These are phyloP conservation scores for Pseudochaenichthys georgianus DNA, from an alignment of 2,797 vertebrate species.

Conservation along the genomic window DNA sequence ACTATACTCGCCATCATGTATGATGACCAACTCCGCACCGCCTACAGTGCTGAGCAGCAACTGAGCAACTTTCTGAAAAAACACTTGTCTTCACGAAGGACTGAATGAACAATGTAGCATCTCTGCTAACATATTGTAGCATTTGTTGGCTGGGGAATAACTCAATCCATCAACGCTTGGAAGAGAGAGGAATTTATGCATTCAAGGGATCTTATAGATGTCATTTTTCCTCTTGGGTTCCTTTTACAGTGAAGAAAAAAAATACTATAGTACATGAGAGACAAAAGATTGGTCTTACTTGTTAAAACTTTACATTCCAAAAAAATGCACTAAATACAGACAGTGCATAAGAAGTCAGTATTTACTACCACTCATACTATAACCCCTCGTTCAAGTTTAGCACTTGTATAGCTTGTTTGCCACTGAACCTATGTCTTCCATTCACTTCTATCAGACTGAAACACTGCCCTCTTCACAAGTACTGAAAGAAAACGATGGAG, in stretches of 20 bases:
- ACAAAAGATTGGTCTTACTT: conserved; percentile 69
- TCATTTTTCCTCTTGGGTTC: conserved; percentile 76
- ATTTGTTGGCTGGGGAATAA: conserved; percentile 86
- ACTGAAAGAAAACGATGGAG: conserved; percentile 55
- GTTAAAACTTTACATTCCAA: conserved; percentile 46
- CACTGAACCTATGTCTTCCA: conserved; percentile 85
- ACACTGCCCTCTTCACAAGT: conserved; percentile 70
- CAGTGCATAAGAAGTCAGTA: conserved; percentile 30
- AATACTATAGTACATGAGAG: conserved; percentile 73
- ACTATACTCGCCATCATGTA: conserved; percentile 65
- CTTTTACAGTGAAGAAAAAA: conserved; percentile 59
- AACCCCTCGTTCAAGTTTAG: conserved; percentile 54
- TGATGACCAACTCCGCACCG: conserved; percentile 65
- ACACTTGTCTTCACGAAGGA: conserved; percentile 73
- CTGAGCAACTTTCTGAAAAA: conserved; percentile 63
- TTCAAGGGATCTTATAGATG: conserved; percentile 79
- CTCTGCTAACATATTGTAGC: conserved; percentile 89
- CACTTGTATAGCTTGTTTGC: conserved; percentile 65
- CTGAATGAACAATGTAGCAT: conserved; percentile 88
- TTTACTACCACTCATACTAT: conserved; percentile 15
- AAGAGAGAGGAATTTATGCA: conserved; percentile 80
- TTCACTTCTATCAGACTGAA: conserved; percentile 74
- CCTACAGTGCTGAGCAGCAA: conserved; percentile 63
- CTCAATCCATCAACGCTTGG: conserved; percentile 73
- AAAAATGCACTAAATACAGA: conserved; percentile 34